Base-by-base conservation (phyloP, 2,888 invertebrate species). In the Eupelmus urozonus region DNA sequence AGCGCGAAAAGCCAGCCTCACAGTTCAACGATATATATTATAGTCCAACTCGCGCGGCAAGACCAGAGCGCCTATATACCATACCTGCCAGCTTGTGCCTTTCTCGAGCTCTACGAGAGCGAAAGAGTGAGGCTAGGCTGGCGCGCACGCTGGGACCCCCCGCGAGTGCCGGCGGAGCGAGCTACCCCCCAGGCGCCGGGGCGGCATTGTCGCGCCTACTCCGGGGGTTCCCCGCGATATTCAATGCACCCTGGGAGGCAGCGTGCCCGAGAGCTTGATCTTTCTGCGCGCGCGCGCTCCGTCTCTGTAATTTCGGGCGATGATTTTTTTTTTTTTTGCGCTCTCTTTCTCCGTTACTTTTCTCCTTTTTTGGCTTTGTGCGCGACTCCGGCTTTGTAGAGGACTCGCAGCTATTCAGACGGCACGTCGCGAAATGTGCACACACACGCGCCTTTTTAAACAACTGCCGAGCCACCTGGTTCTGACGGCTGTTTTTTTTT, bases 181-280 rank as follows among this genome's bases (percentile, higher is more conserved):
- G 7, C 27, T 59, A 27, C 78, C 75, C 74, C 73, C 73, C 81
- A 82, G 79, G 82, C 84, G 76, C 84, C 82, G 79, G 82, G 85
- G 85, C 86, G 83, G 85, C 86, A 88, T 89, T 89, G 89, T 89
- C 87, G 85, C 86, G 85, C 84, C 83, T 83, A 49, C 80, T 85
- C 82, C 84, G 85, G 85, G 87, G 87, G 86, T 85, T 85, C 85
- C 83, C 72, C 83, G 83, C 85, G 85, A 83, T 1, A 27, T 42
- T 69, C 42, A 69, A 45, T 45, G 45, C 74, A 29, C 71, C 59
- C 65, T 75, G 75, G 75, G 71, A 77, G 77, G 77, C 53, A 65
- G 27, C 49, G 42, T 18, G n/a, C 18, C 59, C 40, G 53, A 23
- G 53, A 23, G 27, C 9, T 20, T 53, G 70, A 59, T 25, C 40